Evolutionary conservation across 2,888 invertebrate species (phyloP).

Genomic region (Malthinus flaveolus): DNA sequence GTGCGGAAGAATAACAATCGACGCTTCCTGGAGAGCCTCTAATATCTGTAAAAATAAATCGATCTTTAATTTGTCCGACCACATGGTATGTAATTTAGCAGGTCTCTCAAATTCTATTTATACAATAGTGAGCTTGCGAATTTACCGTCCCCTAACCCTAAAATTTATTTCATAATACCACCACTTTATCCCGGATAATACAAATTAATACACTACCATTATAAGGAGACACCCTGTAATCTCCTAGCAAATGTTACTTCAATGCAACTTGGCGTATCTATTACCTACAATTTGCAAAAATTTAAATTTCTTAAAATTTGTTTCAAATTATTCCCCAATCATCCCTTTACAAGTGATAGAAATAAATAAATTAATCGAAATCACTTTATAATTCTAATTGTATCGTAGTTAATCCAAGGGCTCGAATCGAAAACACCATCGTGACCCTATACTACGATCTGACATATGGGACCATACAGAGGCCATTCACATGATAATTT

Average conservation of each 20-base stretch:
- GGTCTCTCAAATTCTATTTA: conserved; percentile 35
- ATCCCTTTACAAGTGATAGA: not conserved
- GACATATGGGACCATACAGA: conserved; percentile 49
- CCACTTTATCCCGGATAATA: conserved; percentile 53
- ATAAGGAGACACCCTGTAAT: conserved; percentile 51
- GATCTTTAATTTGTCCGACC: conserved; percentile 55
- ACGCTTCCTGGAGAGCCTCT: conserved; percentile 50
- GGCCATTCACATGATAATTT: conserved; percentile 49
- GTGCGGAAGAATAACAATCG: conserved; percentile 50
- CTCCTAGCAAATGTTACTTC: conserved; percentile 29
- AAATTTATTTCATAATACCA: conserved; percentile 51
- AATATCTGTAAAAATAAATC: conserved; percentile 49
- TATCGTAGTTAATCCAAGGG: conserved; percentile 34
- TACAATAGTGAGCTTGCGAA: conserved; percentile 36
- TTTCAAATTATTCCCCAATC: not conserved
- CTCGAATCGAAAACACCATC: conserved; percentile 33
- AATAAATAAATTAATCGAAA: conserved; percentile 4
- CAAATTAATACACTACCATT: conserved; percentile 54
- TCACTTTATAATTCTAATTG: conserved; percentile 27
- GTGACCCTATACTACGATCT: conserved; percentile 37
- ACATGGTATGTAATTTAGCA: conserved; percentile 48
- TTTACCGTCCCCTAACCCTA: conserved; percentile 43
- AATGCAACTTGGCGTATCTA: not conserved
- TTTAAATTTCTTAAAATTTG: not conserved
- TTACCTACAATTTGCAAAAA: no score